Evolutionary conservation across 2,113 vertebrate species (phyloP).

Genomic region (Perca flavescens): DNA sequence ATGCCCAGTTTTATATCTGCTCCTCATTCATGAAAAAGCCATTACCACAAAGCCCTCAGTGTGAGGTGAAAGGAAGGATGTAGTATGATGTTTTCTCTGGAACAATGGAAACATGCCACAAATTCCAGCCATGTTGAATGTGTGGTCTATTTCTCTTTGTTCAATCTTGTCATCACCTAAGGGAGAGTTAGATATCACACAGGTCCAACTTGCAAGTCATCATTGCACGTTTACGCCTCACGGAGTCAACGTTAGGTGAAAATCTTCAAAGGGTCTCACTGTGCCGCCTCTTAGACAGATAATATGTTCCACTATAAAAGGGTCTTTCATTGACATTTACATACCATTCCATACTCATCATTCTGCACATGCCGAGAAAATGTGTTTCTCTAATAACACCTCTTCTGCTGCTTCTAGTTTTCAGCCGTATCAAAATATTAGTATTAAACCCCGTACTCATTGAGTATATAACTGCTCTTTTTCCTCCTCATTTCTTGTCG

Average conservation of each 20-base stretch:
- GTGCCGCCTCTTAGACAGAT: slow-evolving; percentile 51
- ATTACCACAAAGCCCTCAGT: slow-evolving; percentile 54
- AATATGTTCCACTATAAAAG: slow-evolving; percentile 59
- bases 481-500: slow-evolving; percentile 51
- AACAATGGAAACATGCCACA: slow-evolving; percentile 43
- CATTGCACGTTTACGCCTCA: slow-evolving; percentile 49
- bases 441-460: slow-evolving; percentile 46
- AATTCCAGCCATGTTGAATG: slow-evolving; percentile 50
- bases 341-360: slow-evolving; percentile 53
- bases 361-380: slow-evolving; percentile 49
- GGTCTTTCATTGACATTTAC: slow-evolving; percentile 67
- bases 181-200: slow-evolving; percentile 46
- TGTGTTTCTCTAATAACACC: slow-evolving; percentile 40
- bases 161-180: slow-evolving; percentile 39
- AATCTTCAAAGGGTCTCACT: slow-evolving; percentile 59
- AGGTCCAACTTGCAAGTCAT: slow-evolving; percentile 39
- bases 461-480: slow-evolving; percentile 48
- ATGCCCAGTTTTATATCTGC: slow-evolving; percentile 55
- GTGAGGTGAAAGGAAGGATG: slow-evolving; percentile 65
- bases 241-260: slow-evolving; percentile 43
- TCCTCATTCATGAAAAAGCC: slow-evolving; percentile 56
- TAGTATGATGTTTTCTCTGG: slow-evolving; percentile 56
- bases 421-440: slow-evolving; percentile 48
- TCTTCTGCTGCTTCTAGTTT: slow-evolving; percentile 41
- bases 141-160: slow-evolving; percentile 17